Conservation (phyloP, 2,888 invertebrate species). For the Zootermopsis nevadensis region DNA sequence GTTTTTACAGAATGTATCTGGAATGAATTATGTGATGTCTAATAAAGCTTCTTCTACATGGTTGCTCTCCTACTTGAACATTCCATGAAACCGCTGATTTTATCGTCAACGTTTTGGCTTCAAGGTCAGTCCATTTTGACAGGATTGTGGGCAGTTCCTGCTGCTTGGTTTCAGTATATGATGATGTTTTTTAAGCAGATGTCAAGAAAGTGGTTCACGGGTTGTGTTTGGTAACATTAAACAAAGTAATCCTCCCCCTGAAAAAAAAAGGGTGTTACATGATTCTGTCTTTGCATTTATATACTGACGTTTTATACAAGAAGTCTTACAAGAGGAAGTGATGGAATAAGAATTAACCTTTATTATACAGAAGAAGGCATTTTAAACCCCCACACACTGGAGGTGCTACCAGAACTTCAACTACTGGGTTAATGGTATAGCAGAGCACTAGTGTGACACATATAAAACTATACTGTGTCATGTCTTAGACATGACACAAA, state of each 20-base stretch:
- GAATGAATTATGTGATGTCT: conserved; percentile 1
- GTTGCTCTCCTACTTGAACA: not conserved
- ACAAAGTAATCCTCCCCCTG: conserved; percentile 86
- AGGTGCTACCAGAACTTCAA: too few relatives aligned
- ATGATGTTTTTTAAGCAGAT: conserved; percentile 50
- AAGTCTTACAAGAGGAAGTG: not conserved
- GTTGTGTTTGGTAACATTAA: conserved; percentile 92
- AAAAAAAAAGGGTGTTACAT: conserved; percentile 49
- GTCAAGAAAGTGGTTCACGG: conserved; percentile 75
- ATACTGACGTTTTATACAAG: too few relatives aligned
- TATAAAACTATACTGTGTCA: too few relatives aligned
- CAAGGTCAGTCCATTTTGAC: not conserved
- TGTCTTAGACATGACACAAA: too few relatives aligned
- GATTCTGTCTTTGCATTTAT: not conserved
- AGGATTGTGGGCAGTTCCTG: not conserved
- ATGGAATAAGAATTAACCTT: too few relatives aligned
- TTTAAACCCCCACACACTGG: too few relatives aligned
- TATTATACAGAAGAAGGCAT: too few relatives aligned
- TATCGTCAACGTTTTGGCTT: not conserved
- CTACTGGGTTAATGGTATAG: too few relatives aligned
- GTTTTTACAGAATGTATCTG: not conserved
- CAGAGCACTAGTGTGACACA: too few relatives aligned
- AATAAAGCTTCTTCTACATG: not conserved
- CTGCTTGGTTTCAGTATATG: not conserved
- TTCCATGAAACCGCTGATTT: not conserved